Evolutionary conservation across 2,888 invertebrate species (phyloP).

Genomic region (Drosophila borealis): DNA sequence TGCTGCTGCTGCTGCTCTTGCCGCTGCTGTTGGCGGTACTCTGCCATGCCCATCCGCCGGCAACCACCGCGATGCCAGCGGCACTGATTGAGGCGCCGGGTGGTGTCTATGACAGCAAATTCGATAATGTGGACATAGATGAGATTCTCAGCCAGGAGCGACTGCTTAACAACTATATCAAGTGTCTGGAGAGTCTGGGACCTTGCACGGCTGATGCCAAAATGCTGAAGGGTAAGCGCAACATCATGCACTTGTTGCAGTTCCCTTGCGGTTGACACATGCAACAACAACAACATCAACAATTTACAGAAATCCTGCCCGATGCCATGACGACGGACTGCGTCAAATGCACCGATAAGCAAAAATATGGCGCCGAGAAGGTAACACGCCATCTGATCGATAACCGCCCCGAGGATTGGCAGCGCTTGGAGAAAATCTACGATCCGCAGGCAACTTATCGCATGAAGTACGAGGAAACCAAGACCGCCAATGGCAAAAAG

Average conservation of each 20-base stretch:
- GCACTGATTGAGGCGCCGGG: neutral
- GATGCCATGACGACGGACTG: conserved; percentile 90
- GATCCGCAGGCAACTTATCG: conserved; percentile 88
- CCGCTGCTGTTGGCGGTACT: conserved; percentile 8
- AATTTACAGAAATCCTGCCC: conserved; percentile 87
- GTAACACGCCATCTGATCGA: conserved; percentile 87
- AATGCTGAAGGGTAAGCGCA: conserved; percentile 88
- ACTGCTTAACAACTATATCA: conserved; percentile 88
- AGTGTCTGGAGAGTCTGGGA: conserved; percentile 88
- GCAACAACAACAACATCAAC: neutral
- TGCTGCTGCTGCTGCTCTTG: neutral
- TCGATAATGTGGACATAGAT: conserved; percentile 89
- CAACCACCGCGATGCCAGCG: conserved; percentile 51
- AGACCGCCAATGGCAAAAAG: conserved; percentile 51
- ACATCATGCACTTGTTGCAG: neutral
- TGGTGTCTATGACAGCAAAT: conserved; percentile 87
- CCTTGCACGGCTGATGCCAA: conserved; percentile 90
- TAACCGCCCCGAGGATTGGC: conserved; percentile 86
- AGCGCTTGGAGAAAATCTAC: conserved; percentile 87
- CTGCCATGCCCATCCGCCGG: conserved; percentile 58
- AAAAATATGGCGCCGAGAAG: conserved; percentile 88
- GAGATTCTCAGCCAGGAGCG: conserved; percentile 88
- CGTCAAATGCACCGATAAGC: conserved; percentile 88
- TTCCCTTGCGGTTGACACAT: neutral
- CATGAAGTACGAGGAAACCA: conserved; percentile 86